Percentiles rank a stretch among this genome's conserved stretches.
These are phyloP conservation scores for Teinopalpus imperialis DNA, from an alignment of 2,888 invertebrate species.

Conservation along the genomic window DNA sequence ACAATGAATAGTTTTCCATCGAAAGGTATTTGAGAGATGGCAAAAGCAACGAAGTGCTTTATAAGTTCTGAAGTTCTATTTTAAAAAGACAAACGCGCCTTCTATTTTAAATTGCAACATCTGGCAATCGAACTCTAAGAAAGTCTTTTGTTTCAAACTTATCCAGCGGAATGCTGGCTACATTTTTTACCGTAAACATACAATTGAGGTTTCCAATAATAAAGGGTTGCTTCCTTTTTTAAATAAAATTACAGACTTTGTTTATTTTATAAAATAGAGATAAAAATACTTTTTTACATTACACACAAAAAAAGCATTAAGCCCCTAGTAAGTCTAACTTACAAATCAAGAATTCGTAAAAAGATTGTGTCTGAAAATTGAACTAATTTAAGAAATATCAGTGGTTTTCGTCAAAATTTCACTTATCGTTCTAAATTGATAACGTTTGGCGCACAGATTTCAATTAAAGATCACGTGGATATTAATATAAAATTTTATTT, in stretches of 20 bases:
- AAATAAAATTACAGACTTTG: background rate
- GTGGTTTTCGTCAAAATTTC: too few species aligned
- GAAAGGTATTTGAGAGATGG: conserved; percentile 16
- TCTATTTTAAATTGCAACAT: conserved; percentile 24
- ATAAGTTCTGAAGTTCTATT: conserved; percentile 24
- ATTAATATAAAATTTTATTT: too few species aligned
- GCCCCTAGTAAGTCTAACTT: too few species aligned
- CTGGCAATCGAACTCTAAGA: conserved; percentile 12
- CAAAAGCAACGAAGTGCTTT: conserved; percentile 17
- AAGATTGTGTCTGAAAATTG: too few species aligned
- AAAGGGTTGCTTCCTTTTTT: conserved; percentile 4
- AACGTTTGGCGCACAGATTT: too few species aligned
- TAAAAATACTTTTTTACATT: too few species aligned
- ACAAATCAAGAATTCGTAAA: too few species aligned
- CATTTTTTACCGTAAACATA: conserved; percentile 16
- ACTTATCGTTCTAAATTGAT: too few species aligned
- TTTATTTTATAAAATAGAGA: background rate
- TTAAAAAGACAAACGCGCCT: conserved; percentile 23
- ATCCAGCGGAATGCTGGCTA: background rate
- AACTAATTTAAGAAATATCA: too few species aligned
- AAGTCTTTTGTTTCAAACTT: conserved; percentile 19
- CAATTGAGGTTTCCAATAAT: conserved; percentile 6
- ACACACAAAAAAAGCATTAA: too few species aligned
- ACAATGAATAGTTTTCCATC: conserved; percentile 8
- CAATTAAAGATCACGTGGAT: too few species aligned